phyloP scores from a whole-genome alignment of 2,888 invertebrate species.

The Leptogaster cylindrica region DNA sequence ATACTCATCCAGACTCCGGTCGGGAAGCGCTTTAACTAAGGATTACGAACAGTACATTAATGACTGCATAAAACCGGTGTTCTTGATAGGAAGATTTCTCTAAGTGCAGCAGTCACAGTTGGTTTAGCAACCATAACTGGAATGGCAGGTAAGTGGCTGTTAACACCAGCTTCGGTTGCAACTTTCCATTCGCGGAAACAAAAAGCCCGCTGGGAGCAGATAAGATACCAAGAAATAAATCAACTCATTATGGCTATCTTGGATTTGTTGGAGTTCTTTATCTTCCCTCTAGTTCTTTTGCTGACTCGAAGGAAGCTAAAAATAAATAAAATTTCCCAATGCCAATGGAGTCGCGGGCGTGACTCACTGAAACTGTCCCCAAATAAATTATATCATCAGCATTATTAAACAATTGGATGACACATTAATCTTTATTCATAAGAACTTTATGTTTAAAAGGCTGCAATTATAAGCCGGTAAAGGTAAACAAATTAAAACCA shows the following conservation, averaged over 20 bases:
- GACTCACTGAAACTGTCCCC: slow-evolving; percentile 10
- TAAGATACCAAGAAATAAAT: slow-evolving; percentile 9
- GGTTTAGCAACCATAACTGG: slow-evolving; percentile 39
- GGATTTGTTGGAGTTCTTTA: neutral
- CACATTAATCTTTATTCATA: neutral
- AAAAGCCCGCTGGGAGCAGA: neutral
- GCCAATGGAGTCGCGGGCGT: slow-evolving; percentile 23
- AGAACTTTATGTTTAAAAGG: too few species aligned
- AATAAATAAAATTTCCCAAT: slow-evolving; percentile 10
- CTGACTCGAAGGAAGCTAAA: slow-evolving; percentile 1
- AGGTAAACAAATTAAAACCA: slow-evolving; percentile 21
- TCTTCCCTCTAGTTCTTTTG: neutral
- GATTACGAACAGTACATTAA: neutral
- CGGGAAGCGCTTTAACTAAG: too few species aligned
- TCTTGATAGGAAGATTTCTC: slow-evolving; percentile 20
- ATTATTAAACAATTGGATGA: slow-evolving; percentile 4
- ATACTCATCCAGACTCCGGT: too few species aligned
- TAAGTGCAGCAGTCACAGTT: slow-evolving; percentile 29
- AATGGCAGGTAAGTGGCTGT: neutral
- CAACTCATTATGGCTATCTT: slow-evolving; percentile 6
- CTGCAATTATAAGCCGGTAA: neutral
- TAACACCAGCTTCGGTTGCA: slow-evolving; percentile 1
- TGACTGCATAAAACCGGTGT: slow-evolving; percentile 15
- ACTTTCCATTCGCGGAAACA: neutral
- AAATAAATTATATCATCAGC: slow-evolving; percentile 22